Conservation (phyloP, 2,113 vertebrate genomes). For the Ameiurus melas region DNA sequence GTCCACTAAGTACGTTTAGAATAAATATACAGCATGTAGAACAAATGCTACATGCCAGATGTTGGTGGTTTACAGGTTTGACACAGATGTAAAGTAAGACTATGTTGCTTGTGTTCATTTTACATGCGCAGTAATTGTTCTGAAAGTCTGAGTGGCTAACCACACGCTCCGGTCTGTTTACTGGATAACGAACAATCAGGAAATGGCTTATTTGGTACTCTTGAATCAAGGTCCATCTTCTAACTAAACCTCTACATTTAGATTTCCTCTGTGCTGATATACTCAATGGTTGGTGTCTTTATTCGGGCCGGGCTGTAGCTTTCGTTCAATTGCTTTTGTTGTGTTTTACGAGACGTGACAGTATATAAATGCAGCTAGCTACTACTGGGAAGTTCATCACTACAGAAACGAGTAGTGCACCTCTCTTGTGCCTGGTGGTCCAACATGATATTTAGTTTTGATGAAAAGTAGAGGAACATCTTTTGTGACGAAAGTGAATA, state of each 20-base stretch:
- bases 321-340: neutral
- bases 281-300: neutral
- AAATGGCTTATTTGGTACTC: neutral
- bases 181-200: slow-evolving; percentile 14
- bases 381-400: neutral
- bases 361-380: neutral
- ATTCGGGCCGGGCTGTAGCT: neutral
- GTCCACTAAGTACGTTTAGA: neutral
- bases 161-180: slow-evolving; percentile 26
- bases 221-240: neutral
- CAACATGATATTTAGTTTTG: neutral
- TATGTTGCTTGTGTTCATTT: neutral
- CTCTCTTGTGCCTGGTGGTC: neutral
- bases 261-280: slow-evolving; percentile 1
- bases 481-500: neutral
- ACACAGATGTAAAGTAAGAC: neutral
- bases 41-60: neutral
- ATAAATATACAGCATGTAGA: neutral
- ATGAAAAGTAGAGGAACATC: neutral
- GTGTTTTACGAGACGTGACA: neutral
- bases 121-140: neutral
- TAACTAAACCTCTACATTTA: slow-evolving; percentile 27
- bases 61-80: neutral
- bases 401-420: neutral
- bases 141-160: slow-evolving; percentile 24